Base-by-base conservation (phyloP, 2,797 vertebrate species). In the Danio albolineatus region DNA sequence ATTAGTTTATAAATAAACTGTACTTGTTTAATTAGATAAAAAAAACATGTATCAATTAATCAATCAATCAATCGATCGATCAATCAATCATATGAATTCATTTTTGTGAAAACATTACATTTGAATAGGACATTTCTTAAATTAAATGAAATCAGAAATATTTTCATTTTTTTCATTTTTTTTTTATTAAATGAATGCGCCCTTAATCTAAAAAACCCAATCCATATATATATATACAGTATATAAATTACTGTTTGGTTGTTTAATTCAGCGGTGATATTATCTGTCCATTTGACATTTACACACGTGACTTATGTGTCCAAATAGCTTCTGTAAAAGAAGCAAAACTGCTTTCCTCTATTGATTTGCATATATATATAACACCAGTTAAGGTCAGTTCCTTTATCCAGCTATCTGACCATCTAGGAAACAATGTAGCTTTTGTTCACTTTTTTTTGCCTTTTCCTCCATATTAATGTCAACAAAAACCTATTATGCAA, bases 331-430 rank as follows among this genome's bases (percentile, higher is more conserved):
- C 16, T 7, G 6, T 51, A n/a, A n/a, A 69, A 69, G 28, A 69
- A 69, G 28, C 6, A 39, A 44, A 44, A 39, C 69, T 6, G 69
- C 12, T 72, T 44, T 72, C 21, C 39, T 72, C 51, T 13, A 17
- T 46, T 38, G 10, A 9, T 71, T 66, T 69, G 71, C 71, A 74
- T 79, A 21, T 46, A 21, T 46, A 16, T 80, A 16, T 21, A 49
- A 14, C 43, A 67, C 49, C 38, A 5, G 36, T 54, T 51, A 17
- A 65, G 48, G 14, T 53, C 19, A 44, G 8, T n/a, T 44, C 17
- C 17, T 57, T 72, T 21, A 14, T 71, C 49, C 60, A 17, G 19
- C 69, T 79, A 72, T 72, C 59, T 79, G 16, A 43, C 51, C 49
- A 80, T 73, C 69, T 72, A 14, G n/a, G 5, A 21, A 56, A 72